Conservation (phyloP, 1,140 invertebrate genomes). For the Tenebrio molitor region DNA sequence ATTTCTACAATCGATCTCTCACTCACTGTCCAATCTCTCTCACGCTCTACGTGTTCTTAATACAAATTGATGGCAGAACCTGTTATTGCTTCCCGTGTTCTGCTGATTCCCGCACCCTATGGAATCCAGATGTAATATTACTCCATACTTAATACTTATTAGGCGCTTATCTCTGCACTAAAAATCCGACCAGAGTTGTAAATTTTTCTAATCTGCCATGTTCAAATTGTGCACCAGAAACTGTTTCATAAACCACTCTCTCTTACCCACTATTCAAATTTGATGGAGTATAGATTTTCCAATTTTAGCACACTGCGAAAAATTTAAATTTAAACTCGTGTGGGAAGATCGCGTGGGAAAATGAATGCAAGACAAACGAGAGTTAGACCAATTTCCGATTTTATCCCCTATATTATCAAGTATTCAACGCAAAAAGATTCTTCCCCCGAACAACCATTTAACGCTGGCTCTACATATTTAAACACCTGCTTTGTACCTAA, state of each 20-base stretch:
- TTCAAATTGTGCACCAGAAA: too few species aligned
- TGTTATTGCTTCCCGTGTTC: constrained; percentile 38
- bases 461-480: neutral
- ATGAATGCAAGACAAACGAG: too few species aligned
- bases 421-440: neutral
- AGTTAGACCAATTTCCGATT: neutral
- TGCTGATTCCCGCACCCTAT: constrained; percentile 31
- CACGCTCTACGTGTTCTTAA: constrained; percentile 41
- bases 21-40: constrained; percentile 37
- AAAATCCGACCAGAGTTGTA: too few species aligned
- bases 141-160: constrained; percentile 17
- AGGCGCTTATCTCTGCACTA: too few species aligned
- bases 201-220: too few species aligned
- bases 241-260: too few species aligned
- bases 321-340: too few species aligned
- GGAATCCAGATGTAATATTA: constrained; percentile 13
- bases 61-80: constrained; percentile 41
- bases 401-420: neutral
- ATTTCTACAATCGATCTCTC: constrained; percentile 37
- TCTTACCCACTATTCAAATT: too few species aligned
- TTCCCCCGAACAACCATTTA: constrained; percentile 4
- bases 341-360: too few species aligned
- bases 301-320: too few species aligned
- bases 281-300: too few species aligned
- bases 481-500: neutral